Evolutionary conservation across 2,113 vertebrate species (phyloP).

Genomic region (Istiophorus platypterus): DNA sequence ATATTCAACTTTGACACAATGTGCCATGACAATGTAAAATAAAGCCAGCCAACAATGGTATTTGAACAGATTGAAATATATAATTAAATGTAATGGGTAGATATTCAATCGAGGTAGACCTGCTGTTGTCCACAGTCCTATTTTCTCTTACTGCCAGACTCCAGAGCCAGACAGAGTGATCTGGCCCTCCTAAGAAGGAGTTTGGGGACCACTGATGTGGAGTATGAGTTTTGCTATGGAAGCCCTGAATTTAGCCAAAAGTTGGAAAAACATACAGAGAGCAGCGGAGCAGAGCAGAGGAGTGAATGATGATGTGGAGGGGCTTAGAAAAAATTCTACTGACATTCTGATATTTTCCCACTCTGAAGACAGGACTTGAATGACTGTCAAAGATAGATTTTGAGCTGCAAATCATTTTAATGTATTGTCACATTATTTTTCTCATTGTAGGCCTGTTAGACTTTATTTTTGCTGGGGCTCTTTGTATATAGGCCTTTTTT

Average conservation of each 20-base stretch:
- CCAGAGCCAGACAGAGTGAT: no score
- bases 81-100: no score
- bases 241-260: not conserved
- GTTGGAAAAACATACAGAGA: not conserved
- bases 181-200: no score
- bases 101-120: no score
- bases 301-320: conserved; percentile 4
- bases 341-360: conserved; percentile 1
- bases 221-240: not conserved
- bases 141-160: no score
- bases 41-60: no score
- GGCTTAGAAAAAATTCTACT: not conserved
- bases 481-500: not conserved
- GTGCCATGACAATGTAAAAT: no score
- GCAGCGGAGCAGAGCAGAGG: not conserved
- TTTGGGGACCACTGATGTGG: no score
- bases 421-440: not conserved
- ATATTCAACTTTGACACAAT: no score
- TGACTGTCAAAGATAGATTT: not conserved
- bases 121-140: no score
- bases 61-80: no score
- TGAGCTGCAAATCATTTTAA: not conserved
- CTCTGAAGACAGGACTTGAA: not conserved
- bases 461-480: not conserved
- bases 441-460: conserved; percentile 1